phyloP scores from a whole-genome alignment of 1,140 invertebrate species.

The Antheraea mylitta region DNA sequence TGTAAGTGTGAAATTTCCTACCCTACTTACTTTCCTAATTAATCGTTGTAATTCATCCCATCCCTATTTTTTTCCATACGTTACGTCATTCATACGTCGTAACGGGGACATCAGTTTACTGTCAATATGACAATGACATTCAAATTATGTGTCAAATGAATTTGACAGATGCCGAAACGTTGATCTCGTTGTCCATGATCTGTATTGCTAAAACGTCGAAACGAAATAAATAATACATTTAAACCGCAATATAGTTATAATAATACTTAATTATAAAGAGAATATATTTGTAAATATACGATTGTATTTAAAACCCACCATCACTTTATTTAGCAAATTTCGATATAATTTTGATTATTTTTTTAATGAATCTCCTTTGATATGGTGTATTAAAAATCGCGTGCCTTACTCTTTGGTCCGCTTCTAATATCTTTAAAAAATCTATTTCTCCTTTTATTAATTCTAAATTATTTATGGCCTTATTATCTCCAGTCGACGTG shows the following conservation, averaged over 20 bases:
- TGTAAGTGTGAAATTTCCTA: no score
- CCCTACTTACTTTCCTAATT: no score
- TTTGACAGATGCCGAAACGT: no score
- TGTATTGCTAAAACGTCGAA: not conserved
- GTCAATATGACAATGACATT: no score
- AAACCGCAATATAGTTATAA: slow-evolving; percentile 19
- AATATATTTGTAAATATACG: slow-evolving; percentile 31
- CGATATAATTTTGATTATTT: not conserved
- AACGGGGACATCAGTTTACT: no score
- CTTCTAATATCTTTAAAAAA: not conserved
- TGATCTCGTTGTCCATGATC: not conserved
- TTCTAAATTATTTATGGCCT: not conserved
- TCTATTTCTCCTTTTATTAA: slow-evolving; percentile 6
- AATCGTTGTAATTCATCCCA: no score
- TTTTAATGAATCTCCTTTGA: not conserved
- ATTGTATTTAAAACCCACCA: slow-evolving; percentile 28
- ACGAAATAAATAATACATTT: slow-evolving; percentile 10
- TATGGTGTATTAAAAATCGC: slow-evolving; percentile 12
- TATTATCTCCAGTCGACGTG: not conserved
- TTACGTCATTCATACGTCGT: no score
- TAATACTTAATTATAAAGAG: slow-evolving; percentile 13
- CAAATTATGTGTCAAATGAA: no score
- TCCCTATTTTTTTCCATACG: no score
- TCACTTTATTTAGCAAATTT: not conserved
- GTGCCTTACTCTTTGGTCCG: slow-evolving; percentile 16